These are phyloP conservation scores for Lutraria lutraria DNA, from an alignment of 2,888 invertebrate species.

Conservation along the genomic window DNA sequence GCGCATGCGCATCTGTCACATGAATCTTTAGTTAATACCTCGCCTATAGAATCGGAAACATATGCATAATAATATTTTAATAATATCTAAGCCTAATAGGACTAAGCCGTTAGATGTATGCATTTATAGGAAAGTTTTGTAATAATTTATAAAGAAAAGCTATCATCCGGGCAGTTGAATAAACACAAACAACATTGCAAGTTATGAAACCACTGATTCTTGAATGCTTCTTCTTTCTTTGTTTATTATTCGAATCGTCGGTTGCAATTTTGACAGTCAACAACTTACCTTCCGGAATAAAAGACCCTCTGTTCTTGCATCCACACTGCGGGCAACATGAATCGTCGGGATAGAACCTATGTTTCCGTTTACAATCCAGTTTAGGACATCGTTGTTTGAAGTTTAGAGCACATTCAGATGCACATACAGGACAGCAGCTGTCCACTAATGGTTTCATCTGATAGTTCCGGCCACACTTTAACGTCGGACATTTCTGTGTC, in stretches of 20 bases:
- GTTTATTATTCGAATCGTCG: no score
- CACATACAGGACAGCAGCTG: slow-evolving; percentile 17
- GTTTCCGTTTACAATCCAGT: not conserved
- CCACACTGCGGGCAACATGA: slow-evolving; percentile 36
- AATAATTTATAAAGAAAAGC: no score
- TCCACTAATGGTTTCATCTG: not conserved
- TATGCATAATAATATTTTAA: no score
- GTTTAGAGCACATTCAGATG: not conserved
- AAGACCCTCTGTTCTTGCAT: not conserved
- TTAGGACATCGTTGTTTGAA: not conserved
- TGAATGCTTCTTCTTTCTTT: no score
- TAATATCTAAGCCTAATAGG: no score
- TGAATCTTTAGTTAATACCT: not conserved
- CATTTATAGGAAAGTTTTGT: no score
- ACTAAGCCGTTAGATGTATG: no score
- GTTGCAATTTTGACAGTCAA: not conserved
- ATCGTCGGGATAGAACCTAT: not conserved
- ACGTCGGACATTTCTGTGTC: slow-evolving; percentile 2
- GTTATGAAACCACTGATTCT: no score
- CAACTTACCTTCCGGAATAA: slow-evolving; percentile 26
- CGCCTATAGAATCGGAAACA: not conserved
- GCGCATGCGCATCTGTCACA: slow-evolving; percentile 26
- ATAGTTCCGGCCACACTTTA: not conserved
- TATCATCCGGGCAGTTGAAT: no score
- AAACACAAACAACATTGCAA: no score